These are phyloP conservation scores for Brachionus koreanus DNA, from an alignment of 1,140 invertebrate species.

Conservation along the genomic window DNA sequence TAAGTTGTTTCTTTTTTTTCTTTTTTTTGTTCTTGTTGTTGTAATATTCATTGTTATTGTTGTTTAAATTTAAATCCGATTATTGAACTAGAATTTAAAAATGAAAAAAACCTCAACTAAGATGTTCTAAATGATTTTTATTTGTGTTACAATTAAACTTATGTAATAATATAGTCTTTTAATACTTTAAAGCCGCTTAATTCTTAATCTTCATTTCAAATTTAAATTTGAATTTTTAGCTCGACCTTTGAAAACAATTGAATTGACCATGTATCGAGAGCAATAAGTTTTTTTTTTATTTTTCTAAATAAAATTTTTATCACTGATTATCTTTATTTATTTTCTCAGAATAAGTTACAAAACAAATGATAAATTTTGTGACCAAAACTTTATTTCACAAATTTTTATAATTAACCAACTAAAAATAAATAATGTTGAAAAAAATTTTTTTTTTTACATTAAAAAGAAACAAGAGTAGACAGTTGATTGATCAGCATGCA, in stretches of 20 bases:
- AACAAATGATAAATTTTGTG: too few relatives aligned
- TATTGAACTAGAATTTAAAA: constrained; percentile 11
- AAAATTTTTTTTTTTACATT: too few relatives aligned
- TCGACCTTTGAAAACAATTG: neutral
- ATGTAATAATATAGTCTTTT: constrained; percentile 10
- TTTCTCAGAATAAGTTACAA: too few relatives aligned
- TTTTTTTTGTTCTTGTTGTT: too few relatives aligned
- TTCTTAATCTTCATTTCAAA: constrained; percentile 5
- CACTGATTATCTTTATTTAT: too few relatives aligned
- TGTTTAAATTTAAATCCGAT: constrained; percentile 30
- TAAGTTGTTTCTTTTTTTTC: neutral
- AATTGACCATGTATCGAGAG: neutral
- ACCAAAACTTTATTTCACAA: too few relatives aligned
- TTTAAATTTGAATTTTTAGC: neutral
- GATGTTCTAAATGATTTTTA: neutral
- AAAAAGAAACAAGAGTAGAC: too few relatives aligned
- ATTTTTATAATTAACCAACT: too few relatives aligned
- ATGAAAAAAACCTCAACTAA: neutral
- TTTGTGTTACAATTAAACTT: neutral
- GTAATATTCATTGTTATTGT: neutral
- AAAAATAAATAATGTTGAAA: too few relatives aligned
- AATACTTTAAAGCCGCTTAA: neutral
- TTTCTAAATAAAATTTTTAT: neutral
- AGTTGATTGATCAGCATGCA: neutral
- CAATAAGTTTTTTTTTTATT: neutral